These are phyloP conservation scores for Prolemur simus DNA, from an alignment of 2,113 vertebrate species.

Conservation along the genomic window DNA sequence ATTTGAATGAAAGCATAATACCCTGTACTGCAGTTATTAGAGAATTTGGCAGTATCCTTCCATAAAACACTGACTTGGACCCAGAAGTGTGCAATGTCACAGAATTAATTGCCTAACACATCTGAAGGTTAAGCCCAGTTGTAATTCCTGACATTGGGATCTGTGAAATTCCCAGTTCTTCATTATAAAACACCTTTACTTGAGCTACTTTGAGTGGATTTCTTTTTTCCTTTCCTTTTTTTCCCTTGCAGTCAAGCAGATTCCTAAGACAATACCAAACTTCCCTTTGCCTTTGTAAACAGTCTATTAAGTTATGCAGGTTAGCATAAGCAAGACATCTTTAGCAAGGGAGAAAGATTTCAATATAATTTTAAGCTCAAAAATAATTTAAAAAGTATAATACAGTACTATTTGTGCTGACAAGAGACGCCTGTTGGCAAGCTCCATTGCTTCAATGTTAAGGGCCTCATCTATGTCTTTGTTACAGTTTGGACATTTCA, in stretches of 20 bases:
- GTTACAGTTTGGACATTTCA: slow-evolving; percentile 65
- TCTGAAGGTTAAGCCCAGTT: neutral
- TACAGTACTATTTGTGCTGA: slow-evolving; percentile 64
- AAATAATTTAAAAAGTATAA: neutral
- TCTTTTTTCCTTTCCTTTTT: neutral
- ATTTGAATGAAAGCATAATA: neutral
- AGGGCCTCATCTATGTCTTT: slow-evolving; percentile 62
- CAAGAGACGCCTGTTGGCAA: slow-evolving; percentile 67
- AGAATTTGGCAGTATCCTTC: neutral
- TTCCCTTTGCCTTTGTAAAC: neutral
- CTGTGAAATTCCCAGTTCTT: neutral
- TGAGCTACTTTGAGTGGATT: neutral
- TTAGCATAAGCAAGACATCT: neutral
- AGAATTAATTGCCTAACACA: neutral
- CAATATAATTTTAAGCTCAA: neutral
- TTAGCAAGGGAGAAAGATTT: neutral
- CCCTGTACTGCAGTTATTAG: neutral
- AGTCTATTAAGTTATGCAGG: neutral
- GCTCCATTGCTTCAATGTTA: slow-evolving; percentile 60
- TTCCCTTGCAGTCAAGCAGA: neutral
- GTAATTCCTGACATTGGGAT: neutral
- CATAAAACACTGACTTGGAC: neutral
- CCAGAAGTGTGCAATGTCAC: neutral
- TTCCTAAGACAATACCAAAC: neutral
- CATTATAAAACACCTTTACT: neutral